Conservation (phyloP, 1,140 invertebrate genomes). For the Drosophila busckii region DNA sequence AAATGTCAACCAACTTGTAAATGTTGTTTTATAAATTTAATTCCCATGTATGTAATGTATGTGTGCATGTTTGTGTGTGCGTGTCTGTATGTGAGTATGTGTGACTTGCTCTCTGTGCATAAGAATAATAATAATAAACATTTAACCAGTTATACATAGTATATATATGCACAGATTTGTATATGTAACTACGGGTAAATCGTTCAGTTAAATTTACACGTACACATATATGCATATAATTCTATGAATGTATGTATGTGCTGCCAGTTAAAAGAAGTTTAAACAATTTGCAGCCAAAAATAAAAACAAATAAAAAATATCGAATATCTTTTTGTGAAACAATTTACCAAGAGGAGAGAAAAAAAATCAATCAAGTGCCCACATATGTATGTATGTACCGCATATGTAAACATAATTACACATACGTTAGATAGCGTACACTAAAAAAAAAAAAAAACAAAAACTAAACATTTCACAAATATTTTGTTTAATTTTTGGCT, state of each 20-base stretch:
- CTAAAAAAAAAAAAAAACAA: constrained; percentile 5
- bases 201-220: constrained; percentile 26
- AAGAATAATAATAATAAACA: background rate
- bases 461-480: constrained; percentile 1
- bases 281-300: constrained; percentile 31
- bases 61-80: constrained; percentile 1
- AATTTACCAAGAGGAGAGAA: constrained; percentile 14
- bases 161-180: constrained; percentile 34
- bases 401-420: constrained; percentile 4
- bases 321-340: constrained; percentile 18
- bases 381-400: constrained; percentile 10
- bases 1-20: constrained; percentile 37
- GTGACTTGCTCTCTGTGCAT: constrained; percentile 45
- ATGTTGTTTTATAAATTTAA: no score
- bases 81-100: constrained; percentile 37
- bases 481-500: constrained; percentile 36
- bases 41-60: no score
- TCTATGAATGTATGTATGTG: constrained; percentile 1
- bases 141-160: constrained; percentile 1
- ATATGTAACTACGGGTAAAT: constrained; percentile 62
- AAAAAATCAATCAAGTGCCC: constrained; percentile 64
- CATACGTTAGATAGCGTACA: constrained; percentile 16
- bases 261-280: constrained; percentile 12
- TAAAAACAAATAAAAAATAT: constrained; percentile 27
- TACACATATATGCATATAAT: constrained; percentile 1